Conservation (phyloP, 92 coral and sea anemone genomes). For the Paramuricea clavata region DNA sequence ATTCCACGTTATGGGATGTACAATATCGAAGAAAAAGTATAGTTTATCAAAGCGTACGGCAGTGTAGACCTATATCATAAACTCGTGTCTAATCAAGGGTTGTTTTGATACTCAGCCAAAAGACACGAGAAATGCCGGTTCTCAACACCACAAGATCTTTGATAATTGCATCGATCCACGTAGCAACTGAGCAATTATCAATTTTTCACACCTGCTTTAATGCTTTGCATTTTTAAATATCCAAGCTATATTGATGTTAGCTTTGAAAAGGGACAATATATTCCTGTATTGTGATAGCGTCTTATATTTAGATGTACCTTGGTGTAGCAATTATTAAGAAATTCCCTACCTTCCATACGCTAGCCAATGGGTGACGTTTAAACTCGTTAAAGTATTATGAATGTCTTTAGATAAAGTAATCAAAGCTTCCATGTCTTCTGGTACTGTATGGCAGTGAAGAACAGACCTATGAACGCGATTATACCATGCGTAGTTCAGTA, state of each 20-base stretch:
- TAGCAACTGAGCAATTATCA: not conserved
- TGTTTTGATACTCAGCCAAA: too few relatives aligned
- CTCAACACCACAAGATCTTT: not conserved
- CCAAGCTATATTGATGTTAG: not conserved
- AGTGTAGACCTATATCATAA: too few relatives aligned
- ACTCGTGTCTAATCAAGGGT: too few relatives aligned
- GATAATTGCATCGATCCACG: not conserved
- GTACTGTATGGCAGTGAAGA: constrained; percentile 65
- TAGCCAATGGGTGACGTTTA: constrained; percentile 72
- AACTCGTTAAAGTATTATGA: constrained; percentile 51
- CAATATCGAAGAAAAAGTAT: too few relatives aligned
- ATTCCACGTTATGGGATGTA: too few relatives aligned
- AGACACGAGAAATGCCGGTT: too few relatives aligned
- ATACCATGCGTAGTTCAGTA: constrained; percentile 86
- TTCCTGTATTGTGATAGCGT: not conserved
- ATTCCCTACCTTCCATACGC: constrained; percentile 79
- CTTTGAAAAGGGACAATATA: not conserved
- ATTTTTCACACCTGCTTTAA: not conserved
- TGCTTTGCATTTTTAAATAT: constrained; percentile 15
- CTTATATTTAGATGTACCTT: not conserved
- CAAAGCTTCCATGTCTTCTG: constrained; percentile 69
- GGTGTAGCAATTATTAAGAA: not conserved
- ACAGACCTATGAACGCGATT: constrained; percentile 50
- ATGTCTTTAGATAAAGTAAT: constrained; percentile 68
- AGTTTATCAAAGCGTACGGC: too few relatives aligned